Base-by-base conservation (phyloP, 2,113 vertebrate genomes). In the Xyrauchen texanus region DNA sequence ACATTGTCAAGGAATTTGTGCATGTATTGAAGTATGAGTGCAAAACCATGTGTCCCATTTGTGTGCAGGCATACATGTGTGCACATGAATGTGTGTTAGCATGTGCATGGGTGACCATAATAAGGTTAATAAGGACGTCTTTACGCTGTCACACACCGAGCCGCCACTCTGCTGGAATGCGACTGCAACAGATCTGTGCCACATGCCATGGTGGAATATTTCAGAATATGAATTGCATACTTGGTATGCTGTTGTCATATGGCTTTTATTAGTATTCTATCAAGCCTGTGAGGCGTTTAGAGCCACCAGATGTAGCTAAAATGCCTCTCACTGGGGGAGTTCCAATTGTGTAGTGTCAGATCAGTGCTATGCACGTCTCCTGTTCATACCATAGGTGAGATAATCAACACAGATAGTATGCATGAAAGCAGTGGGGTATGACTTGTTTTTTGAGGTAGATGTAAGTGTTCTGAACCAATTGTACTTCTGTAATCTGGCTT, bases 231-330 rank as follows among this genome's bases (percentile, higher is more conserved):
- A 92, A 92, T 90, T 85, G 77, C 79, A 68, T 85, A 85, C 86
- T 92, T 90, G 84, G 87, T 90, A 90, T 92, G 84, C 92, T 80
- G 86, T 85, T 87, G 88, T 92, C 89, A 89, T 90, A 86, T 89
- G 82, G 85, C 80, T 88, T 92, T 91, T 89, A 93, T 92, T 92
- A 91, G 91, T 88, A 89, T 92, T 91, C 90, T 87, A 90, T 92
- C 87, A 88, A 88, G 70, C 84, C 86, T 87, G 89, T 90, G 89
- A 90, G 89, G 82, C 68, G 76, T 86, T 34, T 34, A 87, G 90
- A 85, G 89, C 87, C 83, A 83, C 87, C 91, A 91, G 87, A 89
- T 91, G 90, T 82, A 82, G 70, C 45, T 78, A 85, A 85, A 84
- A 84, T 85, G 80, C 84, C 85, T 82, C 66, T 82, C 21, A 47